Evolutionary conservation across 2,113 vertebrate genomes (phyloP).

Genomic region (Pyxicephalus adspersus): DNA sequence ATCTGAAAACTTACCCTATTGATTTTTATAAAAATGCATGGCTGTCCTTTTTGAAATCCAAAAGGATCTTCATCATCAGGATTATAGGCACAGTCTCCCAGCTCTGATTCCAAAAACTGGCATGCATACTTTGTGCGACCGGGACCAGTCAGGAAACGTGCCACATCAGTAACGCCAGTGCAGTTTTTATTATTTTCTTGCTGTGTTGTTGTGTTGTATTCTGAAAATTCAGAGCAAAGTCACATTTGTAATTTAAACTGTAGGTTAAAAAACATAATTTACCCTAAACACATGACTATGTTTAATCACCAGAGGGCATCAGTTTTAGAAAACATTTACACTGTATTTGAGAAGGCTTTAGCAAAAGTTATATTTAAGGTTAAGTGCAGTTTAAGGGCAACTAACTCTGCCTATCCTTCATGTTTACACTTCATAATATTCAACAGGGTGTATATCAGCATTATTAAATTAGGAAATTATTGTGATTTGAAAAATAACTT

Average conservation of each 20-base stretch:
- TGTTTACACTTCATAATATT: no score
- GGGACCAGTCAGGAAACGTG: constrained; percentile 75
- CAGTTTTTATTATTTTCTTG: constrained; percentile 70
- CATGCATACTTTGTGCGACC: constrained; percentile 83
- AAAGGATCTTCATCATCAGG: constrained; percentile 72
- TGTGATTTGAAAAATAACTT: no score
- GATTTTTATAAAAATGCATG: constrained; percentile 90
- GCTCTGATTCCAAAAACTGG: constrained; percentile 79
- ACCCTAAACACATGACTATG: no score
- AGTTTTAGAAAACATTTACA: no score
- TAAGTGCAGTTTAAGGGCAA: no score
- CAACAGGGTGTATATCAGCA: no score
- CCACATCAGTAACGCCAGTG: constrained; percentile 59
- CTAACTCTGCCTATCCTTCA: no score
- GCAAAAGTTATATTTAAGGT: no score
- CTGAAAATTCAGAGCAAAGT: constrained; percentile 62
- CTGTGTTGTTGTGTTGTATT: constrained; percentile 79
- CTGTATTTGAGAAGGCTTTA: no score
- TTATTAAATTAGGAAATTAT: no score
- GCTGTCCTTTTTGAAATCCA: constrained; percentile 80
- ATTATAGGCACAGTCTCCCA: constrained; percentile 80
- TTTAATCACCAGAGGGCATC: no score
- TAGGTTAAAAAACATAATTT: background rate
- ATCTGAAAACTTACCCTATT: constrained; percentile 79
- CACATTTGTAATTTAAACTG: background rate